Evolutionary conservation across 2,797 vertebrate species (phyloP), one percentile per base, ranked within the genome.

Genomic region (Dermochelys coriacea): DNA sequence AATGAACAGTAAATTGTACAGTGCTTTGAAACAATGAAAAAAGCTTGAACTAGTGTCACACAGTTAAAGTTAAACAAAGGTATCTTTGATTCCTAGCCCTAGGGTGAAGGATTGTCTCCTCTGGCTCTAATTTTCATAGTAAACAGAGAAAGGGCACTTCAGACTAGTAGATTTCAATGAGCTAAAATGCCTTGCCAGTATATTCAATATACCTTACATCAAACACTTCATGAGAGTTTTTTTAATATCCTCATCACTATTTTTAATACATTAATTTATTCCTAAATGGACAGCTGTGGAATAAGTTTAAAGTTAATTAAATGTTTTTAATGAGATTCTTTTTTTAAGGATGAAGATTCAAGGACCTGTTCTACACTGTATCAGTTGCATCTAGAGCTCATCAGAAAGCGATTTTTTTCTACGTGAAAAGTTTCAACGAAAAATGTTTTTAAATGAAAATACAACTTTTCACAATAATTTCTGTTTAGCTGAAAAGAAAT

Each of bases 261-360:
- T 75, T 75, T 82, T 95, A 96, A 93, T 86, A 12, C 85, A 96
- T 78, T 8, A 79, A 92, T 88, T 91, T 88, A 41, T 88, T 94
- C 86, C 77, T 95, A 93, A 96, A n/a, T 45, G 82, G 64, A 92
- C 5, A 86, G 8, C 23, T 84, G 21, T 89, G n/a, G 47, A 92
- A 96, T 88, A 61, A 14, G 92, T 89, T 85, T 93, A 87, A 47
- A 80, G 85, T 54, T 87, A 96, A 82, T 80, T 89, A 88, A 77
- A 1, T 54, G 61, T 86, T 95, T 93, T 31, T 82, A 47, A 85
- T 93, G 82, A 51, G 95, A 89, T 82, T 3, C 45, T 18, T 51
- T 18, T 91, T 45, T 85, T 92, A 55, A 82, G 92, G 80, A 93
- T 95, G 50, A 82, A 12, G 54, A 95, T 92, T 89, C 82, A 90